Evolutionary conservation across 1,140 invertebrate species (phyloP).

Genomic region (Drosophila mojavensis): DNA sequence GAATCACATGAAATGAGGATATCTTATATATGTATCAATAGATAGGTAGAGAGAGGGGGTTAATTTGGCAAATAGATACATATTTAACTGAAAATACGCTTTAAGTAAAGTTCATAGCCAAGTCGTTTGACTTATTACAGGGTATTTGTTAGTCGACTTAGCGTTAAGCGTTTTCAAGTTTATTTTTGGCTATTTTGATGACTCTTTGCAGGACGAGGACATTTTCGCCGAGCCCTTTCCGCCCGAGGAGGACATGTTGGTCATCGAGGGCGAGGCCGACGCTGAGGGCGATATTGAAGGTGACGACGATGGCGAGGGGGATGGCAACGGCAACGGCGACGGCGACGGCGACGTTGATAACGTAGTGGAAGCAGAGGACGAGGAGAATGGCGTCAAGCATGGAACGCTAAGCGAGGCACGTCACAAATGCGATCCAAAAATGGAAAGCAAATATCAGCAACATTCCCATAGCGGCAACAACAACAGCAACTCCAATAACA

Average conservation of each 20-base stretch:
- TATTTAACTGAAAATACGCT: background rate
- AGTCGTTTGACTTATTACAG: background rate
- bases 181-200: background rate
- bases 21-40: background rate
- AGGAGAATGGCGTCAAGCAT: slow-evolving; percentile 13
- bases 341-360: slow-evolving; percentile 12
- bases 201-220: slow-evolving; percentile 54
- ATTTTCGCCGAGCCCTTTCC: slow-evolving; percentile 46
- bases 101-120: too few species aligned
- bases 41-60: background rate
- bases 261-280: slow-evolving; percentile 38
- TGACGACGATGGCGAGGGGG: slow-evolving; percentile 17
- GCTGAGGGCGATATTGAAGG: slow-evolving; percentile 4
- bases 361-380: background rate
- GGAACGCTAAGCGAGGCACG: background rate
- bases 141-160: background rate
- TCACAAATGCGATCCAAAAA: slow-evolving; percentile 16
- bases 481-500: background rate
- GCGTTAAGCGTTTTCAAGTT: too few species aligned
- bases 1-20: too few species aligned
- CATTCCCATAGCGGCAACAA: slow-evolving; percentile 13
- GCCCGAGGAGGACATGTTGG: slow-evolving; percentile 55
- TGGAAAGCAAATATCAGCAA: slow-evolving; percentile 32
- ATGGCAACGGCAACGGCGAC: background rate
- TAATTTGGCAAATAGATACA: too few species aligned